Conservation (phyloP, 2,888 invertebrate species). For the Octodonta nipae region DNA sequence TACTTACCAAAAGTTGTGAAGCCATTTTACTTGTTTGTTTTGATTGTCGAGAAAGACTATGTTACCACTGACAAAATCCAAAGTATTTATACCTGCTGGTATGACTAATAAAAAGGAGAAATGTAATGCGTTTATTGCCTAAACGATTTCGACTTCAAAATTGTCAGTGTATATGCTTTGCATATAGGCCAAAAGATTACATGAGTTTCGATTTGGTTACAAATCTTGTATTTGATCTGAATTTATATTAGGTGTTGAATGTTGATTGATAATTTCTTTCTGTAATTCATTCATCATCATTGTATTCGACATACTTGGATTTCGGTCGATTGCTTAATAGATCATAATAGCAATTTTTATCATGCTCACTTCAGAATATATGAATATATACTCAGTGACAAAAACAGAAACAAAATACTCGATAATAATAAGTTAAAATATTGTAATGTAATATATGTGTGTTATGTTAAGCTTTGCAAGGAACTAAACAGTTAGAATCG, state of each 20-base stretch:
- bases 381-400: too few relatives aligned
- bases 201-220: background rate
- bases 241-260: background rate
- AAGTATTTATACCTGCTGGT: conserved; percentile 8
- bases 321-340: too few relatives aligned
- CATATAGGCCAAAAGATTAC: background rate
- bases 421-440: too few relatives aligned
- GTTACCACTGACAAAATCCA: conserved; percentile 3
- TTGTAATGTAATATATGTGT: too few relatives aligned
- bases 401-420: too few relatives aligned
- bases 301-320: too few relatives aligned
- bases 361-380: too few relatives aligned
- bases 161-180: background rate
- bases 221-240: background rate
- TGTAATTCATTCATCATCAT: too few relatives aligned
- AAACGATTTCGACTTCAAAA: background rate
- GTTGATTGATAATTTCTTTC: too few relatives aligned
- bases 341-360: too few relatives aligned
- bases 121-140: background rate
- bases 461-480: too few relatives aligned
- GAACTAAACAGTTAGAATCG: too few relatives aligned
- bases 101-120: background rate
- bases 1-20: conserved; percentile 12
- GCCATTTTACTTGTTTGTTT: conserved; percentile 11
- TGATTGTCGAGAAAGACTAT: conserved; percentile 12